Base-by-base conservation (phyloP, 2,113 vertebrate species). In the Nymphicus hollandicus region DNA sequence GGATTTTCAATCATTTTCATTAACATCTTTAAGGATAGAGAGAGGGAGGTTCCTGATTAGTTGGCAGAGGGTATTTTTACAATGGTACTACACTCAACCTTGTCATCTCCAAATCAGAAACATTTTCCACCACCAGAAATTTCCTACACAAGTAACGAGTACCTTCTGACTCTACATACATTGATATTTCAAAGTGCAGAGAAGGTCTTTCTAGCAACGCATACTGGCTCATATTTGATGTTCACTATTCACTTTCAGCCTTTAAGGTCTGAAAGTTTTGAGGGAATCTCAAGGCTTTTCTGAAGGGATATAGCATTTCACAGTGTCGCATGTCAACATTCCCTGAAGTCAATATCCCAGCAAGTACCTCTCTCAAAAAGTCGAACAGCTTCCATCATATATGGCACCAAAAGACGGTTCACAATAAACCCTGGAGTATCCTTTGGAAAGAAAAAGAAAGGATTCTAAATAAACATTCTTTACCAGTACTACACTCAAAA, bases 401-500 rank as follows among this genome's bases (percentile, higher is more conserved):
- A 99, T 0, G 99, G 99, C 71, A 99, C 98, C 71, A 99, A 98
- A 13, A 99, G 99, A 41, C 99, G 98, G 94, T 99, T 99, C 35
- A 99, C 99, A 47, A 99, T 97, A 91, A 99, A 99, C 10, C 99
- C 99, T 8, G 99, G 99, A 11, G 99, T 99, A 84, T 99, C 99
- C 99, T 99, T 76, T 22, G 46, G 61, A 41, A 78, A 90, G 11
- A 87, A 35, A 52, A 85, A 65, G 76, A 56, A 13, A 18, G 13
- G 37, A 77, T 81, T 86, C 25, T 85, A 79, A 92, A 79, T 15
- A 84, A 87, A 63, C 12, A 28, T 13, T 22, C 27, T 78, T 83
- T 52, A 90, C 14, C 28, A 74, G 28, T 56, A 22, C n/a, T 60
- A 68, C 19, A 69, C 18, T 71, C 66, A 68, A 90, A 80, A 0